Evolutionary conservation across 2,113 vertebrate species (phyloP), one percentile per base, ranked within the genome.

Genomic region (Columbina picui): DNA sequence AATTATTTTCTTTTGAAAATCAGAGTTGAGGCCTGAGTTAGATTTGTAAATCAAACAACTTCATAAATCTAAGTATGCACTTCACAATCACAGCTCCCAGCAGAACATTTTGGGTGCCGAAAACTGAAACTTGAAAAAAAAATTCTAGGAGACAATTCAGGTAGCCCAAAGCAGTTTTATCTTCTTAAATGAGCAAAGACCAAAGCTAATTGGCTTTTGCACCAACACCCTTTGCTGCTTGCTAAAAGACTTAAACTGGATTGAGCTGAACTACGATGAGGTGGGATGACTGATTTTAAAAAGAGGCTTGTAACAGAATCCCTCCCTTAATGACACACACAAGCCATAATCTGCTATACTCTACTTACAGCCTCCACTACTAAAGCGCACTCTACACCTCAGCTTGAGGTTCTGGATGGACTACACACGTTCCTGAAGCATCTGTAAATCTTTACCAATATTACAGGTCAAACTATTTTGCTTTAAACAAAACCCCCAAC

Each of bases 191-290:
- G 13, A 80, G 32, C 16, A 63, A 94, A 90, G 57, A 87, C 17
- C 41, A 88, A 91, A 89, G 19, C 39, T 78, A 83, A 80, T 15
- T 95, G 83, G 50, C 50, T 94, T 86, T 77, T 92, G 29, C 64
- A 86, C 47, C 59, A 77, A 76, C 16, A 47, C 38, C 7, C 56
- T 89, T 89, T 70, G 39, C 67, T 73, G 74, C 50, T 83, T 77
- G 64, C 69, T 92, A 17, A 5, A 90, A 81, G 84, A 53, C n/a
- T 94, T 86, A 80, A 75, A 59, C 49, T 59, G 74, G 59, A 84
- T 50, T 75, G 55, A 85, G 77, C 15, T 49, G 53, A 47, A 47
- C 73, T 71, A 27, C 0, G 2, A 64, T 82, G 84, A 85, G 23
- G 53, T 57, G 34, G 52, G 59, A 95, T 14, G 60, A 81, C 36